A percentile compares a stretch with the other conserved stretches of the same genome.
These are phyloP conservation scores for Odocoileus hemionus DNA, from an alignment of 2,113 vertebrate genomes.

Conservation along the genomic window DNA sequence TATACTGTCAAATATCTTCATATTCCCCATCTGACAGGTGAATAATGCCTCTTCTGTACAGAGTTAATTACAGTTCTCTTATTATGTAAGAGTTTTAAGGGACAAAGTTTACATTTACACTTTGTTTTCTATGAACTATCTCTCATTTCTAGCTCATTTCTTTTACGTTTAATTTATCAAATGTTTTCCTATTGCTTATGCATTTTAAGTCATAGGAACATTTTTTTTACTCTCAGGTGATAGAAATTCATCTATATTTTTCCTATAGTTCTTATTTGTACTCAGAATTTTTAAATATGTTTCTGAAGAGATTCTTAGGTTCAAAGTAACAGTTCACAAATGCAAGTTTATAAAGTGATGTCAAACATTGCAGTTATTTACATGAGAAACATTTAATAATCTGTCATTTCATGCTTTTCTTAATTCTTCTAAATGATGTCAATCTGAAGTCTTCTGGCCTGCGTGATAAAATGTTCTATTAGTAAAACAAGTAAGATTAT, in stretches of 20 bases:
- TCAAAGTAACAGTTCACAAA: neutral
- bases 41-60: neutral
- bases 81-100: neutral
- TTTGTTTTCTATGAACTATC: neutral
- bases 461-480: conserved; percentile 54
- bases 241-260: conserved; percentile 6
- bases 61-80: neutral
- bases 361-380: neutral
- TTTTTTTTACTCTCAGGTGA: neutral
- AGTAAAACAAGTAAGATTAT: neutral
- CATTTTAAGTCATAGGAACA: neutral
- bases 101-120: neutral
- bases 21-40: neutral
- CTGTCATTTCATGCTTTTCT: conserved; percentile 31
- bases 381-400: conserved; percentile 39
- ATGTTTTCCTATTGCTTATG: neutral
- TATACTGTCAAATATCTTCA: neutral
- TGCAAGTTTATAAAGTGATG: neutral
- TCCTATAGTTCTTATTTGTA: neutral
- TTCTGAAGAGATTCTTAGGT: neutral
- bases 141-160: neutral
- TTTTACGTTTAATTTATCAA: neutral
- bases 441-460: conserved; percentile 72
- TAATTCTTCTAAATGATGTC: conserved; percentile 56
- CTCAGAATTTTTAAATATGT: neutral